Conservation (phyloP, 2,888 invertebrate genomes). For the Drosophila helvetica region DNA sequence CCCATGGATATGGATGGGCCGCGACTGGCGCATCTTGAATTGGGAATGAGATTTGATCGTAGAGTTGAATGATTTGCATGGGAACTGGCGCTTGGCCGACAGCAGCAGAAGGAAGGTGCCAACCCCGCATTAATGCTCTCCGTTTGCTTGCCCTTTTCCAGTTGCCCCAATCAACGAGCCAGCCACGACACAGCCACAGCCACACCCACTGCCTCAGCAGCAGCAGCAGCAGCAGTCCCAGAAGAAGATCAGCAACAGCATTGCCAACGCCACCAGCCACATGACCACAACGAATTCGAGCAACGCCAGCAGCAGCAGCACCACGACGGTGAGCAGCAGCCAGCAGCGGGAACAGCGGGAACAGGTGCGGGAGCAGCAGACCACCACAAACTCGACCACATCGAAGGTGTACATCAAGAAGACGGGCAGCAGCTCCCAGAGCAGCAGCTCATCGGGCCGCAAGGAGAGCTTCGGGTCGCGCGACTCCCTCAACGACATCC, state of each 20-base stretch:
- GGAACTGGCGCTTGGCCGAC: conserved; percentile 32
- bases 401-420: conserved; percentile 73
- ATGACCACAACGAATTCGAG: conserved; percentile 69
- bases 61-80: conserved; percentile 41
- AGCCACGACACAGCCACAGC: conserved; percentile 50
- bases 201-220: conserved; percentile 24
- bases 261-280: conserved; percentile 58
- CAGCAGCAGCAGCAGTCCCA: conserved; percentile 59
- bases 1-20: background rate
- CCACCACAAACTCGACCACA: conserved; percentile 60
- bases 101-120: conserved; percentile 43
- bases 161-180: conserved; percentile 80
- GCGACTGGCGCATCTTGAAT: conserved; percentile 64
- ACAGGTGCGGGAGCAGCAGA: conserved; percentile 18
- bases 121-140: conserved; percentile 37
- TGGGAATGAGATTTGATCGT: conserved; percentile 29
- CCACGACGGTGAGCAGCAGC: conserved; percentile 43
- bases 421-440: conserved; percentile 65
- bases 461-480: conserved; percentile 83
- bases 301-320: conserved; percentile 48
- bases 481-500: conserved; percentile 83
- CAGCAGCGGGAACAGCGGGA: conserved; percentile 34
- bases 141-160: conserved; percentile 57
- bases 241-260: conserved; percentile 70
- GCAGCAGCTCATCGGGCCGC: conserved; percentile 68